A percentile compares a stretch with the other conserved stretches of the same genome.
These are phyloP conservation scores for Lasioglossum vierecki DNA, from an alignment of 2,888 invertebrate genomes.

Conservation along the genomic window DNA sequence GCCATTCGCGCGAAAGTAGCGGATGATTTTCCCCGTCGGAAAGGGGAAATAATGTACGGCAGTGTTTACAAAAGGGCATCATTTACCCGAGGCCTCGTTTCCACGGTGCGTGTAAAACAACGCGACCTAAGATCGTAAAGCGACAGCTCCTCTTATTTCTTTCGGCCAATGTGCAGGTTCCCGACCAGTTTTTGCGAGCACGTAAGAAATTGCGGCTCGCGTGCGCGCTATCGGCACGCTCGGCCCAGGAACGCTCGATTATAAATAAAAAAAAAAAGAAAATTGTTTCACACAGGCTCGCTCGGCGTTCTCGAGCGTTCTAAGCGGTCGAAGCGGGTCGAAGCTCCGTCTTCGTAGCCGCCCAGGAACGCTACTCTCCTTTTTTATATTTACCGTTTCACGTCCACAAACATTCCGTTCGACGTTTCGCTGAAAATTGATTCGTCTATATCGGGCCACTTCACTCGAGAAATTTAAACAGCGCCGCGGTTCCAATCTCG, in stretches of 20 bases:
- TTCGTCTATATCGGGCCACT: constrained; percentile 29
- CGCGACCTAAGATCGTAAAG: constrained; percentile 31
- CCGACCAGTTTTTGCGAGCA: constrained; percentile 39
- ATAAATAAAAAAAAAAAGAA: constrained; percentile 69
- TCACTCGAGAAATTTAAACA: not conserved
- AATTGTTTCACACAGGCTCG: constrained; percentile 64
- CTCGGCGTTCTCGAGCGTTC: constrained; percentile 10
- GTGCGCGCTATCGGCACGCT: constrained; percentile 72
- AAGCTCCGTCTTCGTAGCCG: not conserved
- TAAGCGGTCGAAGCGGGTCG: not conserved
- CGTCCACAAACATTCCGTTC: constrained; percentile 34
- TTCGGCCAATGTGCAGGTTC: constrained; percentile 55
- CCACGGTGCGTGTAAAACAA: constrained; percentile 6
- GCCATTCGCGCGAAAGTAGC: constrained; percentile 24
- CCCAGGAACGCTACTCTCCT: not conserved
- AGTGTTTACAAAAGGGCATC: constrained; percentile 51
- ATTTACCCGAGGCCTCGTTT: constrained; percentile 49
- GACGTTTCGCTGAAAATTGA: constrained; percentile 34
- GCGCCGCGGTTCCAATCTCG: not conserved
- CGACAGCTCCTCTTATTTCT: constrained; percentile 42
- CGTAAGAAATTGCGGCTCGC: constrained; percentile 69
- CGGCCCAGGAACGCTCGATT: constrained; percentile 70
- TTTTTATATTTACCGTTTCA: constrained; percentile 20
- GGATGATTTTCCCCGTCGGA: constrained; percentile 24
- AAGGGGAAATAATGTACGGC: constrained; percentile 16